phyloP scores from a whole-genome alignment of 2,113 vertebrate genomes.

The Odocoileus hemionus region DNA sequence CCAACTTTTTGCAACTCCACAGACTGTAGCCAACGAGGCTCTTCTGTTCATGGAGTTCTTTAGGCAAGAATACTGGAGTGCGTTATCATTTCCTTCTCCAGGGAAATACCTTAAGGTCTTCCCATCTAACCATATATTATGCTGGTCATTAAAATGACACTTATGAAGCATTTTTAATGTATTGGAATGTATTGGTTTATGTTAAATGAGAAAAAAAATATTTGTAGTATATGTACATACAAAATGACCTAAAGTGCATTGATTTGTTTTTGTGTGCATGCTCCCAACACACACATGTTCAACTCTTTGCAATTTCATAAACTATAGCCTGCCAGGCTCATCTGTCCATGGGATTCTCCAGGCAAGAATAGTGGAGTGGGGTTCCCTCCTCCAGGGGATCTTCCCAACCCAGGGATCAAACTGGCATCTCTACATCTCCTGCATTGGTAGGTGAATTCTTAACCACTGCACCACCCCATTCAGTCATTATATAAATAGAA shows the following conservation, averaged over 20 bases:
- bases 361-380: not conserved
- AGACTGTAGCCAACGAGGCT: not conserved
- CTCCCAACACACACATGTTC: not conserved
- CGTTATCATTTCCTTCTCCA: not conserved
- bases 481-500: not conserved
- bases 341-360: not conserved
- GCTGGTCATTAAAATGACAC: not conserved
- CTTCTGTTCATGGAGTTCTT: not conserved
- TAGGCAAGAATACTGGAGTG: not conserved
- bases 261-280: not conserved
- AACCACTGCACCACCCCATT: not conserved
- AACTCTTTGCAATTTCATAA: not conserved
- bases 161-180: not conserved
- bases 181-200: not conserved
- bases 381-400: not conserved
- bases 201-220: not conserved
- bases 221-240: not conserved
- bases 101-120: not conserved
- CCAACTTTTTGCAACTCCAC: not conserved
- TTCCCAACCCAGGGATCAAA: not conserved
- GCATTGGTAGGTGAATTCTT: not conserved
- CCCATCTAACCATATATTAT: not conserved
- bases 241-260: not conserved
- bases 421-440: not conserved
- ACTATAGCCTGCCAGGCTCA: not conserved